phyloP scores from a whole-genome alignment of 2,113 vertebrate genomes.

The Dolichotis patagonum region DNA sequence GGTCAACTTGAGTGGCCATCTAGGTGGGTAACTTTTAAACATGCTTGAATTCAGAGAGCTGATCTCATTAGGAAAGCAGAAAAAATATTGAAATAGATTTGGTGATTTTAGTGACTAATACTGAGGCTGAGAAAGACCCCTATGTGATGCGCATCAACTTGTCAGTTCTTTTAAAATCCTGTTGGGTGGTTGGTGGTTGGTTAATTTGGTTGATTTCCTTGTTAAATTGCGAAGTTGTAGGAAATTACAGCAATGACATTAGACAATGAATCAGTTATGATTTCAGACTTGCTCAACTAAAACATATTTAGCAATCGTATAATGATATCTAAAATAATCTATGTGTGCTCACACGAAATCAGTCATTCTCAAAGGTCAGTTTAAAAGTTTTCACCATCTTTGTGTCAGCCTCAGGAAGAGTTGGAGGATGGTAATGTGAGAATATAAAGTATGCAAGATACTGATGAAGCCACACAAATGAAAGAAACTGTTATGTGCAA shows the following conservation, averaged over 20 bases:
- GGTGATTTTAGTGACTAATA: neutral
- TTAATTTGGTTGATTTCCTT: neutral
- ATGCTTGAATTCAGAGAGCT: neutral
- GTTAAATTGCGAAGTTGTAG: neutral
- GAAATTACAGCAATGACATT: neutral
- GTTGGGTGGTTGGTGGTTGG: neutral
- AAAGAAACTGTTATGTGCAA: neutral
- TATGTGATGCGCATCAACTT: neutral
- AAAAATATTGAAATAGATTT: neutral
- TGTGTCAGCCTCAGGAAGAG: neutral
- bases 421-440: no score
- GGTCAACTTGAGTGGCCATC: neutral
- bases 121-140: neutral
- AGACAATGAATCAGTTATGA: neutral
- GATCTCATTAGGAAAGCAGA: slow-evolving; percentile 11
- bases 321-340: neutral
- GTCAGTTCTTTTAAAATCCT: neutral
- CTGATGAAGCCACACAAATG: neutral
- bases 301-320: neutral
- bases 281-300: neutral
- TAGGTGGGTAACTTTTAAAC: neutral
- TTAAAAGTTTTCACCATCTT: neutral
- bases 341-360: neutral
- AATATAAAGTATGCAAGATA: neutral
- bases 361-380: neutral